Conservation (phyloP, 2,888 invertebrate species). For the Xestia xanthographa region DNA sequence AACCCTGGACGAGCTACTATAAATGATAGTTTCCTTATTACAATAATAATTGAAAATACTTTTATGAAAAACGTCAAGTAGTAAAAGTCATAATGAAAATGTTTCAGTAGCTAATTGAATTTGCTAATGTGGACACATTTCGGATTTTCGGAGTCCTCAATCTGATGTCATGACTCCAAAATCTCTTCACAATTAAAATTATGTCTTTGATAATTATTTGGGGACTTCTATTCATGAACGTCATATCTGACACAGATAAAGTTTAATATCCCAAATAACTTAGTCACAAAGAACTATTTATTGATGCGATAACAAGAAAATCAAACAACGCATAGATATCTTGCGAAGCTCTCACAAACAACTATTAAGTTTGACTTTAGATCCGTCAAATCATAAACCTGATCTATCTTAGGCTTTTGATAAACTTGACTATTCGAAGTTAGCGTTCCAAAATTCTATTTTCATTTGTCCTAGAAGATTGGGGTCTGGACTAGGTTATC, state of each 20-base stretch:
- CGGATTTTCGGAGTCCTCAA: too few relatives aligned
- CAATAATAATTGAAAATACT: conserved; percentile 8
- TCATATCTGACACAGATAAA: conserved; percentile 16
- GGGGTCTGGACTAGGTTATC: background rate
- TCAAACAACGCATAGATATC: conserved; percentile 29
- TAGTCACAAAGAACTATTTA: conserved; percentile 7
- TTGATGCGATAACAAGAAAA: conserved; percentile 28
- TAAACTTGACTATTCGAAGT: conserved; percentile 4
- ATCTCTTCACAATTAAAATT: background rate
- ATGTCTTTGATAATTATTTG: background rate
- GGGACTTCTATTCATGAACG: background rate
- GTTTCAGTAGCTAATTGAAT: background rate
- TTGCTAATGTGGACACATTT: background rate
- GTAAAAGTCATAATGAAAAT: background rate
- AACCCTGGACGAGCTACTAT: background rate
- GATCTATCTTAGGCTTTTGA: conserved; percentile 30
- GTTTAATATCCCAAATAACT: conserved; percentile 19
- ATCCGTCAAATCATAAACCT: conserved; percentile 39
- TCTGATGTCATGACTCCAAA: too few relatives aligned
- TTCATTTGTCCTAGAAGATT: background rate
- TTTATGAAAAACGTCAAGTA: background rate
- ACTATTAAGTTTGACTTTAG: conserved; percentile 13
- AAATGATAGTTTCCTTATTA: conserved; percentile 3
- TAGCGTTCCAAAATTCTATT: background rate
- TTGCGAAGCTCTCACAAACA: conserved; percentile 25